A percentile compares a stretch with the other conserved stretches of the same genome.
Evolutionary conservation across 53 echinoderm and acorn worm genomes (phyloP).

Genomic region (Holothuria scabra): DNA sequence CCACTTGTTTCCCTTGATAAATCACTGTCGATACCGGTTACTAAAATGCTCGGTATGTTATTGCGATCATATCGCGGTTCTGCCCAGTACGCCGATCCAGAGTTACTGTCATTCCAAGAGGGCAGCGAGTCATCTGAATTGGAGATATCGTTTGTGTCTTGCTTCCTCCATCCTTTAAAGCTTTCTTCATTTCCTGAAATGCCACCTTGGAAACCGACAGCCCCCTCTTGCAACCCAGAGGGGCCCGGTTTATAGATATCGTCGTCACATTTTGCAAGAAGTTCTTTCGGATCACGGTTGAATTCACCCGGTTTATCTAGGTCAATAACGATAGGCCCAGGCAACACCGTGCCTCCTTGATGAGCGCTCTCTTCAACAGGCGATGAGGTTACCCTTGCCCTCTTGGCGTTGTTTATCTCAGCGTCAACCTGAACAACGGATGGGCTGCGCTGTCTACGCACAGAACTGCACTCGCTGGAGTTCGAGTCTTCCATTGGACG

Average conservation of each 20-base stretch:
- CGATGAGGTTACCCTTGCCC: neutral
- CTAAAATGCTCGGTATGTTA: constrained; percentile 81
- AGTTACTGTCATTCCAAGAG: constrained; percentile 51
- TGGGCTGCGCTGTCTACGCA: constrained; percentile 24
- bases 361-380: neutral
- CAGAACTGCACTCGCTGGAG: constrained; percentile 21
- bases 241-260: neutral
- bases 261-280: neutral
- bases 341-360: neutral
- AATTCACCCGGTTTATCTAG: constrained; percentile 9
- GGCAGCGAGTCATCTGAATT: constrained; percentile 33
- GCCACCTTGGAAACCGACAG: neutral
- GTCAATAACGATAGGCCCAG: constrained; percentile 20
- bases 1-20: constrained; percentile 13
- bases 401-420: constrained; percentile 31
- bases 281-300: neutral
- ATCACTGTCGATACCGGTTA: constrained; percentile 68
- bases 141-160: constrained; percentile 11
- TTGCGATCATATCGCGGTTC: constrained; percentile 68
- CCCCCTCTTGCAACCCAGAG: constrained; percentile 6
- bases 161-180: constrained; percentile 22
- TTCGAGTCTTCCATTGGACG: constrained; percentile 16
- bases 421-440: constrained; percentile 17
- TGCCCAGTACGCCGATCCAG: constrained; percentile 63
- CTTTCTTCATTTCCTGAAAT: no score